phyloP scores from a whole-genome alignment of 2,113 vertebrate species.

The Columba janthina region DNA sequence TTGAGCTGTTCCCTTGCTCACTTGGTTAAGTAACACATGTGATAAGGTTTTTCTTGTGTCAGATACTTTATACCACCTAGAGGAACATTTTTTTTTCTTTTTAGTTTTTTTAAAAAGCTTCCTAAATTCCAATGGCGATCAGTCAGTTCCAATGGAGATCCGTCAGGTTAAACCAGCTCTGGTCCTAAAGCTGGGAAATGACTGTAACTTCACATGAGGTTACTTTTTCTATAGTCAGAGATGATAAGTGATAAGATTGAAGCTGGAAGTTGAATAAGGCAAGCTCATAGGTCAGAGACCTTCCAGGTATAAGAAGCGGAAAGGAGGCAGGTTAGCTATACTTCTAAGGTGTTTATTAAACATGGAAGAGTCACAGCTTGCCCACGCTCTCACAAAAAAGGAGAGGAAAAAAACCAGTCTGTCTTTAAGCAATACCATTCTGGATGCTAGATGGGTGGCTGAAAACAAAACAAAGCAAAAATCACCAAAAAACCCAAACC shows the following conservation, averaged over 20 bases:
- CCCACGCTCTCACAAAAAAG: not conserved
- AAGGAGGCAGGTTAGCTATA: not conserved
- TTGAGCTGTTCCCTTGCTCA: not conserved
- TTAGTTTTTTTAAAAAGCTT: not conserved
- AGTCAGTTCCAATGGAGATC: not conserved
- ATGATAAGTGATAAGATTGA: not conserved
- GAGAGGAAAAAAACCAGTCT: not conserved
- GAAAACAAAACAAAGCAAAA: not conserved
- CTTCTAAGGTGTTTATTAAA: not conserved
- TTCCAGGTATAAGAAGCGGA: not conserved
- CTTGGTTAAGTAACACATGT: not conserved
- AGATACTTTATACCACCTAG: not conserved
- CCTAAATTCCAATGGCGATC: not conserved
- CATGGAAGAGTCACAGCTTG: not conserved
- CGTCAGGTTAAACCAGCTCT: not conserved
- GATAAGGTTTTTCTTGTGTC: not conserved
- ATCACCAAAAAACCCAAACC: too few species aligned
- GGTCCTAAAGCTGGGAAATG: not conserved
- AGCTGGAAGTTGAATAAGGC: not conserved
- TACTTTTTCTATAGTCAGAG: not conserved
- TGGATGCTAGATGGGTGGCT: not conserved
- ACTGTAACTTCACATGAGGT: not conserved
- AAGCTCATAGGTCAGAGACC: not conserved
- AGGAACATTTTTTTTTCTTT: not conserved
- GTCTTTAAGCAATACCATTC: not conserved